These are phyloP conservation scores for Carassius gibelio DNA, from an alignment of 2,113 vertebrate genomes.

Conservation along the genomic window DNA sequence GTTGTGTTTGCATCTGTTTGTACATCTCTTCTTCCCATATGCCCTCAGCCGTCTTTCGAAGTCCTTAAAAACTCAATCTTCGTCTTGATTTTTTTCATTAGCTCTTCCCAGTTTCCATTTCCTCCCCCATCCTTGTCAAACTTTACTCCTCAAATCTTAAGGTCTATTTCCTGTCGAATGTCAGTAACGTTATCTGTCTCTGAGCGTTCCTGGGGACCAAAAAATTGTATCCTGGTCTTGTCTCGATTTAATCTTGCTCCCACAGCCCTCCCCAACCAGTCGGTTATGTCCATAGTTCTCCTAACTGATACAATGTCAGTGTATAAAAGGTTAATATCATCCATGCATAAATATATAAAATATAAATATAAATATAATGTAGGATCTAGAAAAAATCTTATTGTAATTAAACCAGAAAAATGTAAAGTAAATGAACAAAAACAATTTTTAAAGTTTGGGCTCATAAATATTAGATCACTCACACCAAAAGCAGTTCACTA, in stretches of 20 bases:
- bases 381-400: too few relatives aligned
- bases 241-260: not conserved
- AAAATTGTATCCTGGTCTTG: not conserved
- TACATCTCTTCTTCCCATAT: too few relatives aligned
- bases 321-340: not conserved
- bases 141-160: not conserved
- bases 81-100: not conserved
- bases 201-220: too few relatives aligned
- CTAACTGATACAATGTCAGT: not conserved
- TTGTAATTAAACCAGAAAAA: too few relatives aligned
- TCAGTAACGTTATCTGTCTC: too few relatives aligned
- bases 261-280: not conserved
- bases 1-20: too few relatives aligned
- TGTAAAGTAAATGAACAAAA: too few relatives aligned
- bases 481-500: too few relatives aligned
- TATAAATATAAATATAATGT: too few relatives aligned
- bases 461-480: too few relatives aligned
- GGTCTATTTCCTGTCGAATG: too few relatives aligned
- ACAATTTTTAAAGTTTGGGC: too few relatives aligned
- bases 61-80: not conserved
- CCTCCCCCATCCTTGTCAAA: not conserved
- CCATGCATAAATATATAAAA: slow-evolving; percentile 10
- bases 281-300: not conserved
- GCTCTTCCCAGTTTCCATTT: not conserved
- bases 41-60: not conserved